Evolutionary conservation across 2,888 invertebrate genomes (phyloP).

Genomic region (Cantharis lateralis): DNA sequence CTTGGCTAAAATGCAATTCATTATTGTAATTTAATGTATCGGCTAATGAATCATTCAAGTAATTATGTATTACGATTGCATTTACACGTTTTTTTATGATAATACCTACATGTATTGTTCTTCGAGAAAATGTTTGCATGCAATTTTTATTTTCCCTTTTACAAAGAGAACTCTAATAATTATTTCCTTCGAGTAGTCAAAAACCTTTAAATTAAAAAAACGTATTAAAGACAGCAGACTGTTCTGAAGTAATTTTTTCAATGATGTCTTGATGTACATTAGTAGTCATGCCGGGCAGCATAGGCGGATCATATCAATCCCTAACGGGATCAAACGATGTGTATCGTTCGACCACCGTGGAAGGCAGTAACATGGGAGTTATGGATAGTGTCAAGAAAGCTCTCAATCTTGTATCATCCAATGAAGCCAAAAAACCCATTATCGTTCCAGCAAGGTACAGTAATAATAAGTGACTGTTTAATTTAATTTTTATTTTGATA

Average conservation of each 20-base stretch:
- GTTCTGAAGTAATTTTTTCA: constrained; percentile 21
- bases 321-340: constrained; percentile 60
- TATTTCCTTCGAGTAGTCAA: background rate
- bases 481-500: background rate
- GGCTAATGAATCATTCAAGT: too few relatives aligned
- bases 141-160: background rate
- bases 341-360: constrained; percentile 67
- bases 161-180: background rate
- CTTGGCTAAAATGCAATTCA: too few relatives aligned
- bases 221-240: constrained; percentile 29
- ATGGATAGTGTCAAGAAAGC: constrained; percentile 67
- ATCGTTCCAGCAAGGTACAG: constrained; percentile 47
- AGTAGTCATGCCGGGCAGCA: constrained; percentile 64
- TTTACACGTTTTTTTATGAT: background rate
- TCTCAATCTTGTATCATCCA: constrained; percentile 51
- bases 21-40: too few relatives aligned
- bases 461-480: constrained; percentile 23
- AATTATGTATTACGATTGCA: too few relatives aligned
- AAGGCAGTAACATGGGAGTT: constrained; percentile 54
- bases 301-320: constrained; percentile 68
- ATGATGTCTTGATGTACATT: constrained; percentile 33
- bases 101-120: background rate
- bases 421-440: constrained; percentile 39
- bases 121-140: background rate
- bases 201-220: background rate